These are phyloP conservation scores for Leucophenga varia DNA, from an alignment of 1,140 invertebrate genomes.

Conservation along the genomic window DNA sequence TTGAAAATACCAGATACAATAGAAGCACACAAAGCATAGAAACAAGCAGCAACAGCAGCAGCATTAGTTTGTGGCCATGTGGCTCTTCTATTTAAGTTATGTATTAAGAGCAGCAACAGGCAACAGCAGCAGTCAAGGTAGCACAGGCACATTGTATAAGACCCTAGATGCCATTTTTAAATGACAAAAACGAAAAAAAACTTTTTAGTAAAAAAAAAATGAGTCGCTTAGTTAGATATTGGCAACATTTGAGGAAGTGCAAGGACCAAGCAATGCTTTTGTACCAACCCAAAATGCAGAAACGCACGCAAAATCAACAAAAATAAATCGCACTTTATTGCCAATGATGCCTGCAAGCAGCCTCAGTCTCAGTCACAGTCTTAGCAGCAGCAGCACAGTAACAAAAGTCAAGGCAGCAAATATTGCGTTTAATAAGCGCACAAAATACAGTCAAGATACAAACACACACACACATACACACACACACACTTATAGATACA, in stretches of 20 bases:
- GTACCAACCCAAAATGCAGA: constrained; percentile 23
- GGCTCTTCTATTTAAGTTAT: too few species aligned
- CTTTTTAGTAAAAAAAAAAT: too few species aligned
- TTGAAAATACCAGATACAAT: too few species aligned
- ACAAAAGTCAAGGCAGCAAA: constrained; percentile 49
- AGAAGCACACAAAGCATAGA: too few species aligned
- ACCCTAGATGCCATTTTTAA: too few species aligned
- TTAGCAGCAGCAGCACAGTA: constrained; percentile 8
- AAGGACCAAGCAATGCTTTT: constrained; percentile 9
- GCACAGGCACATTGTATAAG: constrained; percentile 6
- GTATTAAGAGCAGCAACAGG: neutral
- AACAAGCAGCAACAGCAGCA: too few species aligned
- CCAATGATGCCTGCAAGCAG: constrained; percentile 9
- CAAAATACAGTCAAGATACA: constrained; percentile 18
- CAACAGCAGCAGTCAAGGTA: constrained; percentile 1
- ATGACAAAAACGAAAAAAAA: too few species aligned
- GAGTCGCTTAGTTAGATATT: too few species aligned
- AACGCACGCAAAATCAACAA: constrained; percentile 48
- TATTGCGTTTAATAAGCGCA: constrained; percentile 54
- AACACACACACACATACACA: neutral
- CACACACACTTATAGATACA: neutral
- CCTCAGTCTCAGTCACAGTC: constrained; percentile 4
- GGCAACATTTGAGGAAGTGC: too few species aligned
- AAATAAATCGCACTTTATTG: constrained; percentile 54
- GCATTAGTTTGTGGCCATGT: too few species aligned